phyloP scores from a whole-genome alignment of 2,797 vertebrate genomes.

The Coregonus suidteri region DNA sequence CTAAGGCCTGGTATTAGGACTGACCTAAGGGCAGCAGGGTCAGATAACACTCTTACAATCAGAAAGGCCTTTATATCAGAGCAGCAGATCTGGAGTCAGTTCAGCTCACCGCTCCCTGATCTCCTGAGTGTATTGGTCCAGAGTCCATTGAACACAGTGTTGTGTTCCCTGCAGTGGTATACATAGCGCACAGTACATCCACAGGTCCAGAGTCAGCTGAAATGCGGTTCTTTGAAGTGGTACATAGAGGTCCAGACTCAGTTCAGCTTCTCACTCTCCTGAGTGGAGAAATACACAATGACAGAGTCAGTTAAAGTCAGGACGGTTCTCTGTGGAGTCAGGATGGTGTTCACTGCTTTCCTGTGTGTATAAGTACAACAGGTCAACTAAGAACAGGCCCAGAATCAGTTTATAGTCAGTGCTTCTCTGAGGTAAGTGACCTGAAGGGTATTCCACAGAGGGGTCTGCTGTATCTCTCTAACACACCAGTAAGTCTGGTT shows the following conservation, averaged over 20 bases:
- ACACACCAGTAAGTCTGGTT: slow-evolving; percentile 50
- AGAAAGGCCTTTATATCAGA: background rate
- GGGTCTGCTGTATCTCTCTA: slow-evolving; percentile 40
- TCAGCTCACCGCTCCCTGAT: background rate
- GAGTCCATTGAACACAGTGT: too few species aligned
- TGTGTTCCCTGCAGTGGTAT: too few species aligned
- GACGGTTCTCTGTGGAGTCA: background rate
- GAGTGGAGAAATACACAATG: background rate
- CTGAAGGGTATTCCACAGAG: slow-evolving; percentile 20
- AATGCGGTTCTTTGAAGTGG: background rate
- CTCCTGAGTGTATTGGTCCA: background rate
- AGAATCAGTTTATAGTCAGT: background rate
- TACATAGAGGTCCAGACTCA: background rate
- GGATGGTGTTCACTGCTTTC: background rate
- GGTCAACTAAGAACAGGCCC: background rate
- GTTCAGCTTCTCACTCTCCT: background rate
- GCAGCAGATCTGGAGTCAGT: background rate
- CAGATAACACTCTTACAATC: background rate
- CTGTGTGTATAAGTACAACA: background rate
- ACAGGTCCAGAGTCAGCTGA: background rate
- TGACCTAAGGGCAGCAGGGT: background rate
- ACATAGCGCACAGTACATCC: background rate
- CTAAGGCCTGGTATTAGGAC: background rate
- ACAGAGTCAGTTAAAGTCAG: background rate
- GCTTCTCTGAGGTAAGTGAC: slow-evolving; percentile 8